Base-by-base conservation (phyloP, 2,113 vertebrate genomes). In the Petaurus breviceps region DNA sequence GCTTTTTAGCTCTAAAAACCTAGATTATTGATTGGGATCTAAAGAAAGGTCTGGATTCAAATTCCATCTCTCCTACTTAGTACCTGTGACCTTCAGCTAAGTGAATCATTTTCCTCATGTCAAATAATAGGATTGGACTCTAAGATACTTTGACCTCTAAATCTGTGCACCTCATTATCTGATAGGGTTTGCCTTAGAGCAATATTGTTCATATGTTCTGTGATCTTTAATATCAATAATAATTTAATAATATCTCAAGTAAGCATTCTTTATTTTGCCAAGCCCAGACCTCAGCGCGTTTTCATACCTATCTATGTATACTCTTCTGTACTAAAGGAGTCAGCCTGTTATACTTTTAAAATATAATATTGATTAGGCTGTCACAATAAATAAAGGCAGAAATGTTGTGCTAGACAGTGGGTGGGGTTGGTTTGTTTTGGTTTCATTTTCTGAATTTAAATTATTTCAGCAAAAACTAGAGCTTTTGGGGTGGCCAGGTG, bases 361-460 rank as follows among this genome's bases (percentile, higher is more conserved):
- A 84, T 93, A 51, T 57, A 89, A 89, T 77, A 68, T 96, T 51
- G 55, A 95, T 12, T 22, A 92, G 47, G 23, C 77, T 90, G 4
- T 94, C 91, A 93, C 51, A 51, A 19, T 51, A 3, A 77, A 96
- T 97, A 95, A 97, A 54, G 28, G 54, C 47, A 28, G 3, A n/a
- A 0, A n/a, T 25, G 28, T 77, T 93, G 52, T 95, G 90, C 93
- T 68, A 90, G 96, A 89, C 55, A 94, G 12, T 19, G 14, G 37
- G n/a, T n/a, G n/a, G 5, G 37, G 12, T 77, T 31, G 2, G 0
- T 4, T n/a, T n/a, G 55, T 96, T 93, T 97, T 92, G 55, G 95
- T 98, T 97, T 97, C 91, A 94, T 94, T 97, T 97, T 97, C 96
- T 94, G 96, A 97, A 90, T 96, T 96, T 93, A 97, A 97, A 93